Evolutionary conservation across 1,140 invertebrate genomes (phyloP), one percentile per base, ranked within the genome.

Genomic region (Thrips palmi): DNA sequence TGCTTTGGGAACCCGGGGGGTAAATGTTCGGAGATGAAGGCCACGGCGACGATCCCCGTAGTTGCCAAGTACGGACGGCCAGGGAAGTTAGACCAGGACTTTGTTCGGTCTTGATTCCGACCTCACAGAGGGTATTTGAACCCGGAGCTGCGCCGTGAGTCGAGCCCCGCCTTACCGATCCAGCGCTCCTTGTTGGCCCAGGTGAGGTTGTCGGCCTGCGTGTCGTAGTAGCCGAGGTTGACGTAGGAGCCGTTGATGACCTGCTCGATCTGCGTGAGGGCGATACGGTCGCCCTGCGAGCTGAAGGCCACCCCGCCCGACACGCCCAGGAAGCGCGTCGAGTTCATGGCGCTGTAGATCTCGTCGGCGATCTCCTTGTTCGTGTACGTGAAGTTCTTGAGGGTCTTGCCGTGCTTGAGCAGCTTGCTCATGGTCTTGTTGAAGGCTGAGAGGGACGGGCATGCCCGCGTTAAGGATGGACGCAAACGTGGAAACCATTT

Each of bases 241-340:
- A 83, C 73, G 56, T 98, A 98, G 52, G 82, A 86, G 33, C 91
- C 91, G 60, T 92, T 80, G 48, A 77, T 76, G 64, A 98, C 78
- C 60, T 99, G 94, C 57, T 99, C 94, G 43, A 98, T 89, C 63
- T 96, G 87, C 5, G 92, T 98, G 55, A 92, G 67, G n/a, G 93
- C 91, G 51, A 99, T 97, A 48, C 96, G 74, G 62, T 98, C 94
- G 47, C 96, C 96, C 62, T 89, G 83, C 0, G 89, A 92, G 50
- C 88, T 94, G 60, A 94, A 97, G 3, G 86, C 86, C 30, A 94
- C 88, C 46, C 77, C 70, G 33, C 88, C 88, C 86, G 94, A 98
- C 34, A 98, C 87, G 24, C 96, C 96, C 14, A 93, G 66, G 57
- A 99, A 99, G 50, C 91, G 82, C 2, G 92, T 97, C 8, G 82